Conservation (phyloP, 2,888 invertebrate genomes). For the Lamproptera curius region DNA sequence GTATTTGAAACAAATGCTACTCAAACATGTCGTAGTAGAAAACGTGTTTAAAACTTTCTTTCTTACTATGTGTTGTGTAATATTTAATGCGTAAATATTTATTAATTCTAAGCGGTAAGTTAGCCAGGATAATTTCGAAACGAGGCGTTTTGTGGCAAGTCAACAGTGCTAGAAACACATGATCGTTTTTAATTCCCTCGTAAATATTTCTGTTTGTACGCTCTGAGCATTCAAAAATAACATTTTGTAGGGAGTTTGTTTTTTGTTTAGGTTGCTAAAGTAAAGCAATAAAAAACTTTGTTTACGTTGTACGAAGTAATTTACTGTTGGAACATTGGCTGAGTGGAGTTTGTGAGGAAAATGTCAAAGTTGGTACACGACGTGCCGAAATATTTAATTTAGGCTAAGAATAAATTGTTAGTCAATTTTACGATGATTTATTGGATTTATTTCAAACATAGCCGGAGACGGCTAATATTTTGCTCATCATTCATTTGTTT, state of each 20-base stretch:
- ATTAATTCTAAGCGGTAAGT: no score
- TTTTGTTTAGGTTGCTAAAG: slow-evolving; percentile 16
- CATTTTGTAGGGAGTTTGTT: slow-evolving; percentile 18
- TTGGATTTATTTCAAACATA: no score
- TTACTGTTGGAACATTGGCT: slow-evolving; percentile 17
- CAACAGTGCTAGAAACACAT: neutral
- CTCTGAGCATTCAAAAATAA: slow-evolving; percentile 5
- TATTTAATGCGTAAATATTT: no score
- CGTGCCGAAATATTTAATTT: slow-evolving; percentile 17
- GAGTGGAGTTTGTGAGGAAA: slow-evolving; percentile 14
- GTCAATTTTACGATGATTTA: no score
- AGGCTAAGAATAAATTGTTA: neutral
- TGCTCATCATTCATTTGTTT: no score
- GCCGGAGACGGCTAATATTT: no score
- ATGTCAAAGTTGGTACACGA: slow-evolving; percentile 17
- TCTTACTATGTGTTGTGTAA: no score
- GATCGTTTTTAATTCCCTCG: neutral
- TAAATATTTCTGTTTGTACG: slow-evolving; percentile 8
- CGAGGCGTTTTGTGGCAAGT: neutral
- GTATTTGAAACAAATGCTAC: no score
- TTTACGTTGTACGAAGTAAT: slow-evolving; percentile 15
- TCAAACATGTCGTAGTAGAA: no score
- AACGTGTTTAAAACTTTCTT: no score
- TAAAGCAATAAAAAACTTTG: slow-evolving; percentile 22
- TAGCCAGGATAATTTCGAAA: no score